Evolutionary conservation across 2,113 vertebrate genomes (phyloP), one percentile per base, ranked within the genome.

Genomic region (Sturnus vulgaris): DNA sequence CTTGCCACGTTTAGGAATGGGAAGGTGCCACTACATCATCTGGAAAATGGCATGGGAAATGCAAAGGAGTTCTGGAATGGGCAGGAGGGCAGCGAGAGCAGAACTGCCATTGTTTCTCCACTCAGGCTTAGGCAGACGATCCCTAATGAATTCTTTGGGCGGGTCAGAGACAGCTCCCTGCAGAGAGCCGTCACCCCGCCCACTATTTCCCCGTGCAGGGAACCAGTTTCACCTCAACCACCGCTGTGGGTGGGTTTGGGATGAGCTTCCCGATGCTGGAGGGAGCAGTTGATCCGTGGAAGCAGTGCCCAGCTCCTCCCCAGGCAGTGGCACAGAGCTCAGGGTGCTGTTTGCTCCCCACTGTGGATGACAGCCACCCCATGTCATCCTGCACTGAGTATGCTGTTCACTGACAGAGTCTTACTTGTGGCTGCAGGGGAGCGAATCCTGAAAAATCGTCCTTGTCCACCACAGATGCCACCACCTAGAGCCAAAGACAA

Each of bases 371-470:
- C 9, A 25, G 33, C 12, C 49, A 27, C 14, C 46, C 42, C 10
- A 6, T 0, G 0, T 37, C 59, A 63, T n/a, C 52, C 88, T 56
- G 18, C 12, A 2, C 50, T 3, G 5, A 52, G 61, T 42, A 1
- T 3, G 6, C 44, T 44, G 28, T 8, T 70, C 37, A n/a, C 5
- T 1, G 3, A 28, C 2, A 7, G 18, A 31, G 7, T 20, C 92
- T 97, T 86, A 99, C 99, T 98, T 99, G 99, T 11, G 99, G 99
- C 72, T 99, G 99, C 60, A 99, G 97, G 5, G 99, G 99, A 33
- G 99, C 99, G 56, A 99, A 99, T 30, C 99, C 99, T 30, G 99
- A 99, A 97, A 99, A 99, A 2, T 92, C 93, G 11, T 99, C 99
- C 78, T 99, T 98, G 70, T 99, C 98, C 86, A 99, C 95, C 44